Evolutionary conservation across 1,140 invertebrate genomes (phyloP).

Genomic region (Anastrepha obliqua): DNA sequence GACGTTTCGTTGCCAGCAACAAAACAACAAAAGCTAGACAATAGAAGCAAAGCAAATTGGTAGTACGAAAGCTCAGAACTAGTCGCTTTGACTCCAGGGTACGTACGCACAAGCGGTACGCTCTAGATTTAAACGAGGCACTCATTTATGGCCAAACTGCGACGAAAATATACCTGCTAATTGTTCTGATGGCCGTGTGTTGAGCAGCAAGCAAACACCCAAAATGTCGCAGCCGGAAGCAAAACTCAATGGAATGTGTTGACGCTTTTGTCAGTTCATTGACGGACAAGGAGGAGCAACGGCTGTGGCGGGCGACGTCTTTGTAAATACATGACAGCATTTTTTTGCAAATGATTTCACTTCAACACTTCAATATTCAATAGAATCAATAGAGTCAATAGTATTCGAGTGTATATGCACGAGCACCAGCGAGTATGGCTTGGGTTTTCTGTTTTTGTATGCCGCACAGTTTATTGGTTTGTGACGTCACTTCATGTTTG

Average conservation of each 20-base stretch:
- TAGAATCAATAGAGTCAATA: neutral
- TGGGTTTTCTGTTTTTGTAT: too few relatives aligned
- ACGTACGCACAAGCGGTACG: neutral
- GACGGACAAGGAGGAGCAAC: neutral
- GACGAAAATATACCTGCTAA: conserved; percentile 2
- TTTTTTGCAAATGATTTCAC: neutral
- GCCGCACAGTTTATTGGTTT: neutral
- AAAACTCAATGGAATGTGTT: conserved; percentile 8
- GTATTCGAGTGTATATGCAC: neutral
- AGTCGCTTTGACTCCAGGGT: too few relatives aligned
- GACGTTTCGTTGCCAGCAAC: too few relatives aligned
- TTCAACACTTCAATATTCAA: neutral
- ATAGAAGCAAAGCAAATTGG: too few relatives aligned
- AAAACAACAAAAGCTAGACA: too few relatives aligned
- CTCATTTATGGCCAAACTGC: neutral
- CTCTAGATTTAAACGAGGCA: conserved; percentile 1
- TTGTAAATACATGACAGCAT: neutral
- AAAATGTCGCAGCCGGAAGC: conserved; percentile 26
- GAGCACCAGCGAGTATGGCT: too few relatives aligned
- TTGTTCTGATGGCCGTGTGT: neutral
- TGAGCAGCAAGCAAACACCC: too few relatives aligned
- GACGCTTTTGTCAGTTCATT: neutral
- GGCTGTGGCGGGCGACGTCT: neutral
- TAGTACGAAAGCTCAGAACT: too few relatives aligned
- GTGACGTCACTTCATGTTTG: conserved; percentile 40